Evolutionary conservation across 2,113 vertebrate genomes (phyloP).

Genomic region (Etia nguti): DNA sequence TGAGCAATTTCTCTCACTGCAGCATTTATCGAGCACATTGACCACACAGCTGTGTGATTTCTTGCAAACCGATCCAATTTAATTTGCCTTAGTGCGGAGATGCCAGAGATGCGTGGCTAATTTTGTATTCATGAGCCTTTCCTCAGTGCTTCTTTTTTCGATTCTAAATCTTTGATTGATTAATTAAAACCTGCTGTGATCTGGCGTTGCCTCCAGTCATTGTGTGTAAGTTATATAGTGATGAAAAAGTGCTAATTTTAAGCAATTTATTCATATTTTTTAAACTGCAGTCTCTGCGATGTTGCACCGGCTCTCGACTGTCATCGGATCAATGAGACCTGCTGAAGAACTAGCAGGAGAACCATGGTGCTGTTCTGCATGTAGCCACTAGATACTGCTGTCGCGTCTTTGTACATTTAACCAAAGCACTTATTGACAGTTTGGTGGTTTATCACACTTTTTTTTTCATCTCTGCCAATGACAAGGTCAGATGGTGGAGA

Average conservation of each 20-base stretch:
- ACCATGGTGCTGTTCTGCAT: slow-evolving; percentile 29
- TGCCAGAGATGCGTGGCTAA: background rate
- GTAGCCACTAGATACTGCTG: slow-evolving; percentile 67
- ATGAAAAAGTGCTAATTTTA: background rate
- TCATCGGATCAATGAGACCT: background rate
- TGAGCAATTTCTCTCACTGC: slow-evolving; percentile 31
- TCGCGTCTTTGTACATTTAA: slow-evolving; percentile 36
- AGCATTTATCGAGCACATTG: slow-evolving; percentile 55
- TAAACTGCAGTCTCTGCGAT: background rate
- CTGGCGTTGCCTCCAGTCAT: background rate
- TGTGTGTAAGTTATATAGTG: background rate
- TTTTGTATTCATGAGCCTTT: slow-evolving; percentile 20
- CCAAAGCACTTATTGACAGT: background rate
- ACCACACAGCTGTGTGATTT: slow-evolving; percentile 26
- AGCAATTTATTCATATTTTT: background rate
- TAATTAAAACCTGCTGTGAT: background rate
- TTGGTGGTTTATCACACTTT: background rate
- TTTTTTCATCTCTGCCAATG: background rate
- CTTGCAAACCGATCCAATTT: slow-evolving; percentile 24
- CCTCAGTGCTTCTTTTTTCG: background rate
- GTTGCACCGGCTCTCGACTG: background rate
- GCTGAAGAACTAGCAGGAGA: background rate
- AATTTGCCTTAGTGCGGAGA: slow-evolving; percentile 25
- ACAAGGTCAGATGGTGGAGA: background rate
- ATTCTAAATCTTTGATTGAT: background rate